A percentile compares a stretch with the other conserved stretches of the same genome.
These are phyloP conservation scores for Nasonia oneida DNA, from an alignment of 2,888 invertebrate species.

Conservation along the genomic window DNA sequence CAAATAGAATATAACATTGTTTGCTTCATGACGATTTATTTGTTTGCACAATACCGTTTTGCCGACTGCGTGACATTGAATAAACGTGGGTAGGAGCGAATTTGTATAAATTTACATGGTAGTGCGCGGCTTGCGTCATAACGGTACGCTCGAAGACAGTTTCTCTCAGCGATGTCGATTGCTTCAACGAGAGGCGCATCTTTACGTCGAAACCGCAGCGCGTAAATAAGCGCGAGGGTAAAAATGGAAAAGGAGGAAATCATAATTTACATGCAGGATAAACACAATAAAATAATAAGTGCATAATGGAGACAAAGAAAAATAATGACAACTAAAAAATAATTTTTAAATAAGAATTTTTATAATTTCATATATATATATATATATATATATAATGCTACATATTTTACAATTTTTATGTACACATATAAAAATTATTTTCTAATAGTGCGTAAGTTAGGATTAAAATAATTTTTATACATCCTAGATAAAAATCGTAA, in stretches of 20 bases:
- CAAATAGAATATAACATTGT: not conserved
- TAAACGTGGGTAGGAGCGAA: not conserved
- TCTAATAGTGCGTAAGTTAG: constrained; percentile 53
- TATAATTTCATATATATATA: constrained; percentile 41
- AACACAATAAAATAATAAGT: constrained; percentile 38
- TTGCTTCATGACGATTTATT: not conserved
- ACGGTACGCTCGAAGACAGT: not conserved
- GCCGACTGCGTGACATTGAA: constrained; percentile 6
- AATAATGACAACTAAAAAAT: constrained; percentile 62
- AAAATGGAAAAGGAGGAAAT: constrained; percentile 29
- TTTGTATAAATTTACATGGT: constrained; percentile 19
- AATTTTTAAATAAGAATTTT: constrained; percentile 62
- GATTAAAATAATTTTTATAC: constrained; percentile 63
- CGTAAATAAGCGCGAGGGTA: constrained; percentile 15
- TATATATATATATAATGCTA: constrained; percentile 52
- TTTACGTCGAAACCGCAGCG: not conserved
- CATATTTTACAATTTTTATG: constrained; percentile 64
- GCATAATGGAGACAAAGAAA: constrained; percentile 54
- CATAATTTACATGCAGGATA: constrained; percentile 27
- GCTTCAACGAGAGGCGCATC: not conserved
- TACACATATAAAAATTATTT: constrained; percentile 64
- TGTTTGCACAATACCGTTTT: constrained; percentile 4
- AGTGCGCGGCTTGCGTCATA: not conserved
- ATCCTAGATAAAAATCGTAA: constrained; percentile 63
- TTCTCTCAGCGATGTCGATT: constrained; percentile 1